A percentile compares a stretch with the other conserved stretches of the same genome.
These are phyloP conservation scores for Tenrec ecaudatus DNA, from an alignment of 2,113 vertebrate genomes.

Conservation along the genomic window DNA sequence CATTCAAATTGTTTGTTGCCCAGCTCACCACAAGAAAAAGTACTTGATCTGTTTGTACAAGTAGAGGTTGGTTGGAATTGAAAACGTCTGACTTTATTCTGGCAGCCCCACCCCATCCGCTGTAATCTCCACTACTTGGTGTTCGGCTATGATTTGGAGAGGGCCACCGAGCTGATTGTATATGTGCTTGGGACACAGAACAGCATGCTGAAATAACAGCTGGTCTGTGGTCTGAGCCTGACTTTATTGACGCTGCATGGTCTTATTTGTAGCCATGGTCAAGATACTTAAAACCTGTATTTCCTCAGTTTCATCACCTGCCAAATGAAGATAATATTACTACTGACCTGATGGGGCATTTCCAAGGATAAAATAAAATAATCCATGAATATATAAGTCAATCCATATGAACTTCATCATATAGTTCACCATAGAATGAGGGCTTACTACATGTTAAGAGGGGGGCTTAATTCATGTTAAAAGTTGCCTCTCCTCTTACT, in stretches of 20 bases:
- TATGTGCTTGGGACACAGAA: slow-evolving; percentile 26
- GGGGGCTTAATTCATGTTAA: neutral
- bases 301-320: slow-evolving; percentile 11
- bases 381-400: slow-evolving; percentile 48
- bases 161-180: neutral
- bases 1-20: slow-evolving; percentile 59
- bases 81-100: neutral
- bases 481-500: neutral
- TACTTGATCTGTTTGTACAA: slow-evolving; percentile 27
- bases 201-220: slow-evolving; percentile 25
- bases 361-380: slow-evolving; percentile 43
- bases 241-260: neutral
- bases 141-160: slow-evolving; percentile 22
- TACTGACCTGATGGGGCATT: neutral
- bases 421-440: neutral
- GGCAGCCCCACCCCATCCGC: neutral
- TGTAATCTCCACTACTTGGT: neutral
- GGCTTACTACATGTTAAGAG: neutral
- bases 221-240: neutral
- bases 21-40: neutral
- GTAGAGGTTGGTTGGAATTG: neutral
- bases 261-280: neutral
- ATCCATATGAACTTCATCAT: neutral
- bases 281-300: slow-evolving; percentile 15
- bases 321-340: slow-evolving; percentile 36